Evolutionary conservation across 1,140 invertebrate species (phyloP), one percentile per base, ranked within the genome.

Genomic region (Bombus pascuorum): DNA sequence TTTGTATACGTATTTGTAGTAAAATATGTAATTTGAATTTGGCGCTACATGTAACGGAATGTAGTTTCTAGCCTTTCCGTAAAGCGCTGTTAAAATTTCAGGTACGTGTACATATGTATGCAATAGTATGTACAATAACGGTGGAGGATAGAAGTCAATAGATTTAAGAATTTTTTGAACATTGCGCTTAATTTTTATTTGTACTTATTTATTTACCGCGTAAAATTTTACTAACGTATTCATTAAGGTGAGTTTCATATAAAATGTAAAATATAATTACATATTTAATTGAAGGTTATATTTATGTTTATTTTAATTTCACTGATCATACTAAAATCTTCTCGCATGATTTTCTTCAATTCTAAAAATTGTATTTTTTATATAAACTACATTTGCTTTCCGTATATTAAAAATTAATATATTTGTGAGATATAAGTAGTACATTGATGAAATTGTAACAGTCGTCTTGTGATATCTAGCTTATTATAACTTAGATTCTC

Each of bases 111-210:
- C 12, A 70, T 53, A 47, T 22, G n/a, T n/a, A 47, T 32, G 8
- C 1, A 0, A 9, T 39, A 22, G 8, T 13, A 9, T 15, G 39
- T 28, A 39, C 5, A 39, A n/a, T 5, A 39, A 0, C 34, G 22
- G 22, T 28, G 22, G 3, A 47, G 13, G 3, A 0, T 74, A 37
- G 25, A 68, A 53, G 34, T 39, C 25, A 28, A 37, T 76, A 37
- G 10, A 66, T 75, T 77, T 57, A 66, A 39, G 28, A 77, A 73
- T 65, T 73, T 83, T 15, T 22, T 68, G 22, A 34, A 34, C 34
- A 32, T 77, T 76, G 53, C 59, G 70, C 39, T 77, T 34, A 37
- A 74, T 37, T 70, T 83, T 76, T 37, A n/a, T 83, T 76, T 86
- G 1, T 53, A 83, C 25, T 76, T 76, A 71, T 71, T 74, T 85